phyloP scores from a whole-genome alignment of 2,888 invertebrate genomes.

The Mesorhabditis spiculigera region DNA sequence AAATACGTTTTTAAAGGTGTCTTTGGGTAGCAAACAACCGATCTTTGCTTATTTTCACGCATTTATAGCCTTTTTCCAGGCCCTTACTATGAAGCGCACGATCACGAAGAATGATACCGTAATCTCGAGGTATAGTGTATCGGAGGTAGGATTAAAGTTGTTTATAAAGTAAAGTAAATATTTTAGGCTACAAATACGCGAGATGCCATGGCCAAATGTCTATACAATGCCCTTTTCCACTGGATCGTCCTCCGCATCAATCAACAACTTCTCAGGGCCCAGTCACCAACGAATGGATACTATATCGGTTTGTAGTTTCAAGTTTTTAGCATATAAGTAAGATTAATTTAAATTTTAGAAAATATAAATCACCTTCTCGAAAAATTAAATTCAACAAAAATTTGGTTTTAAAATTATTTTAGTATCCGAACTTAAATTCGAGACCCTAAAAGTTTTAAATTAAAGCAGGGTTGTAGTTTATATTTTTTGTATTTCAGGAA shows the following conservation, averaged over 20 bases:
- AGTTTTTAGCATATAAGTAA: background rate
- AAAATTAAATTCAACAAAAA: no score
- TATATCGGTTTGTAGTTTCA: constrained; percentile 71
- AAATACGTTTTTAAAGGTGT: no score
- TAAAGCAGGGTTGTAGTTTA: no score
- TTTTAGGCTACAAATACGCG: constrained; percentile 79
- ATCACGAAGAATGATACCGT: constrained; percentile 66
- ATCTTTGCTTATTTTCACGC: no score
- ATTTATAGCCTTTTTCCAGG: constrained; percentile 20
- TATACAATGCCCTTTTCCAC: constrained; percentile 91
- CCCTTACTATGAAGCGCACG: constrained; percentile 49
- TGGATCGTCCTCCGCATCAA: constrained; percentile 96
- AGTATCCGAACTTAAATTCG: no score
- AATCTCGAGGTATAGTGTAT: constrained; percentile 81
- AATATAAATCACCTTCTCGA: no score
- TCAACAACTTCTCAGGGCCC: constrained; percentile 74
- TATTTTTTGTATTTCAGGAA: constrained; percentile 58
- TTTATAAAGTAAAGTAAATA: background rate
- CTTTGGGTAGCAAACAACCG: background rate
- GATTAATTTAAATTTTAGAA: no score
- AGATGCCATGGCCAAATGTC: constrained; percentile 92
- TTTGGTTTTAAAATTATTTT: no score
- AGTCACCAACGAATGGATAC: constrained; percentile 68
- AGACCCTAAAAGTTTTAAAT: background rate
- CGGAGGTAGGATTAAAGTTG: constrained; percentile 63